Evolutionary conservation across 1,140 invertebrate species (phyloP).

Genomic region (Ruditapes philippinarum): DNA sequence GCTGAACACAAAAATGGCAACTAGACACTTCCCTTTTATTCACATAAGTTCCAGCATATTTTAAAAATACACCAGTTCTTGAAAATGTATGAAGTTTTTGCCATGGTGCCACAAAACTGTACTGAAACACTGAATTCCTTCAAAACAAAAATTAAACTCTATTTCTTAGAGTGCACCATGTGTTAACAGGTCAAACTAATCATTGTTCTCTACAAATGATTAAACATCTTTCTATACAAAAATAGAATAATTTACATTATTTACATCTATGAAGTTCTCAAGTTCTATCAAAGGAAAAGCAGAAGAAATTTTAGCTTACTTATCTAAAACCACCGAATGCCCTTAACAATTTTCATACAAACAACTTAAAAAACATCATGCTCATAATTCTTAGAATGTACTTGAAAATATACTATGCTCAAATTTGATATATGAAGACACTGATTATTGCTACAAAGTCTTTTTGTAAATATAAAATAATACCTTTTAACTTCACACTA

Average conservation of each 20-base stretch:
- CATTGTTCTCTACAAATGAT: conserved; percentile 1
- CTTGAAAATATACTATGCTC: too few relatives aligned
- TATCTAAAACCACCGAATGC: too few relatives aligned
- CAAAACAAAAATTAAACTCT: conserved; percentile 16
- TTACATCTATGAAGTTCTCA: conserved; percentile 9
- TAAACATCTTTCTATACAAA: conserved; percentile 36
- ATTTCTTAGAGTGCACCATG: conserved; percentile 17
- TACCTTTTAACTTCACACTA: too few relatives aligned
- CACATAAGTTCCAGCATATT: background rate
- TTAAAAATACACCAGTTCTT: background rate
- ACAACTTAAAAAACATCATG: too few relatives aligned
- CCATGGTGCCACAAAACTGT: background rate
- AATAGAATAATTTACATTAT: conserved; percentile 64
- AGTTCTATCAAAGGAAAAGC: conserved; percentile 3
- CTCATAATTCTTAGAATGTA: too few relatives aligned
- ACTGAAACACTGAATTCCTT: background rate
- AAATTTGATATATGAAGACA: too few relatives aligned
- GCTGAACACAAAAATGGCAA: conserved; percentile 28
- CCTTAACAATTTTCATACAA: too few relatives aligned
- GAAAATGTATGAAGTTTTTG: background rate
- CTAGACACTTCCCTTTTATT: background rate
- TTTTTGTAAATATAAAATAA: too few relatives aligned
- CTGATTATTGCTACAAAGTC: too few relatives aligned
- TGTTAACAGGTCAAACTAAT: background rate
- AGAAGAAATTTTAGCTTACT: too few relatives aligned